These are phyloP conservation scores for Euglossa dilemma DNA, from an alignment of 1,140 invertebrate genomes.

Conservation along the genomic window DNA sequence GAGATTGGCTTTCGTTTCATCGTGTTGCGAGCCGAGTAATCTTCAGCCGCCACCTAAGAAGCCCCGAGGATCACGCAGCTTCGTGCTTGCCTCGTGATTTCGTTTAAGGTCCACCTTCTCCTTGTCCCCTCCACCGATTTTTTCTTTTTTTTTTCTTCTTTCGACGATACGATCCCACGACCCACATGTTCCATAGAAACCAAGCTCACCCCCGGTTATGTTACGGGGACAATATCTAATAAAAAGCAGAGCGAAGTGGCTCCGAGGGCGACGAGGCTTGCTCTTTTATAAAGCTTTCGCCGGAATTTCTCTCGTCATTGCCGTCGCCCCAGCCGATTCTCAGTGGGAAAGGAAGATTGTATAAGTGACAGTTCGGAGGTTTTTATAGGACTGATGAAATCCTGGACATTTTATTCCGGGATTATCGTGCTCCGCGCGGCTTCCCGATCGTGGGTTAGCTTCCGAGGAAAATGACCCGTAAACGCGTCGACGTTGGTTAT, in stretches of 20 bases:
- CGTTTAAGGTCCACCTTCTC: slow-evolving; percentile 38
- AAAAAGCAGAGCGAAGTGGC: slow-evolving; percentile 68
- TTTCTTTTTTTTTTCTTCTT: slow-evolving; percentile 5
- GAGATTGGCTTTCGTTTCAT: slow-evolving; percentile 72
- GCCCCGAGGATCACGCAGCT: slow-evolving; percentile 20
- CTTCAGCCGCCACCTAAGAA: slow-evolving; percentile 39
- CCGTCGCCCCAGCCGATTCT: slow-evolving; percentile 7
- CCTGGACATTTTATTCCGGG: slow-evolving; percentile 26
- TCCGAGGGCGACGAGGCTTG: slow-evolving; percentile 45
- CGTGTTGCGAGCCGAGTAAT: slow-evolving; percentile 45
- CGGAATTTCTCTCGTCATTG: slow-evolving; percentile 51
- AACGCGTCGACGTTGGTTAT: too few species aligned
- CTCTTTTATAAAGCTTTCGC: slow-evolving; percentile 64
- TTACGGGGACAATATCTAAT: slow-evolving; percentile 75
- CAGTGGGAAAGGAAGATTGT: slow-evolving; percentile 38
- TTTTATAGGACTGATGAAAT: slow-evolving; percentile 43
- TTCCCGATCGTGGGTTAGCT: neutral
- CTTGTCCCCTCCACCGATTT: neutral
- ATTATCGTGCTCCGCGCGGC: slow-evolving; percentile 37
- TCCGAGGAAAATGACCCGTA: neutral
- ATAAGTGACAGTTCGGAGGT: slow-evolving; percentile 45
- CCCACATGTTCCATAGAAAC: slow-evolving; percentile 56
- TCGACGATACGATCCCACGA: slow-evolving; percentile 60
- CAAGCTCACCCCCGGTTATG: slow-evolving; percentile 59
- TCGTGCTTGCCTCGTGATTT: slow-evolving; percentile 49